Percentiles rank a stretch among this genome's conserved stretches.
phyloP scores from a whole-genome alignment of 23 tunicate species.

The Clavelina lepadiformis region DNA sequence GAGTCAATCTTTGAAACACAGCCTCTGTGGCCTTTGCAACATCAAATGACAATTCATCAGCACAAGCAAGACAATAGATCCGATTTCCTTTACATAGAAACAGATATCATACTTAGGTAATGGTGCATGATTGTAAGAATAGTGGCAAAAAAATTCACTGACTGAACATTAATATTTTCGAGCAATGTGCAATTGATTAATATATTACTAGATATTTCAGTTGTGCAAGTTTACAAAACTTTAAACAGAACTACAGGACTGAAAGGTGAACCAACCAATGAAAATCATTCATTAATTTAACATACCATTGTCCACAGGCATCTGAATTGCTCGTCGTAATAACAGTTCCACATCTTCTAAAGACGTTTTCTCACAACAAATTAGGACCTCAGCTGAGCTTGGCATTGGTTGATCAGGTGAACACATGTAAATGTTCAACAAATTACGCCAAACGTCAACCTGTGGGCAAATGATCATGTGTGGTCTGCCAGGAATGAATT shows the following conservation, averaged over 20 bases:
- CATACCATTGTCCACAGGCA: conserved; percentile 4
- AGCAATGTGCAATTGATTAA: no score
- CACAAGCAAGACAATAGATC: conserved; percentile 51
- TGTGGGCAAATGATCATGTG: conserved; percentile 23
- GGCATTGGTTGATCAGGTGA: conserved; percentile 22
- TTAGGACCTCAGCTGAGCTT: conserved; percentile 37
- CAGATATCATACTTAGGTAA: no score
- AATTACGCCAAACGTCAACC: conserved; percentile 12
- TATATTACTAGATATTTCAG: no score
- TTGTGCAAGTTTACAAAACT: no score
- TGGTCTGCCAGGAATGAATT: conserved; percentile 18
- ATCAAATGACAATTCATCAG: conserved; percentile 50
- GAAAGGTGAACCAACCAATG: no score
- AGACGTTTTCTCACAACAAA: conserved; percentile 33
- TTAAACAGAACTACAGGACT: no score
- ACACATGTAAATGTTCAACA: conserved; percentile 33
- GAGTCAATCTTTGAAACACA: conserved; percentile 33
- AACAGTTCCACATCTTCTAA: conserved; percentile 48
- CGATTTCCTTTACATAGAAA: no score
- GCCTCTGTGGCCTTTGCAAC: conserved; percentile 48
- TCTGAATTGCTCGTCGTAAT: conserved; percentile 38
- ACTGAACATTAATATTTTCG: no score
- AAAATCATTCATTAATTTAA: no score
- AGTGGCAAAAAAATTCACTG: no score
- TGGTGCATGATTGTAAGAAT: no score